phyloP scores from a whole-genome alignment of 2,113 vertebrate species.

The Propithecus coquereli region DNA sequence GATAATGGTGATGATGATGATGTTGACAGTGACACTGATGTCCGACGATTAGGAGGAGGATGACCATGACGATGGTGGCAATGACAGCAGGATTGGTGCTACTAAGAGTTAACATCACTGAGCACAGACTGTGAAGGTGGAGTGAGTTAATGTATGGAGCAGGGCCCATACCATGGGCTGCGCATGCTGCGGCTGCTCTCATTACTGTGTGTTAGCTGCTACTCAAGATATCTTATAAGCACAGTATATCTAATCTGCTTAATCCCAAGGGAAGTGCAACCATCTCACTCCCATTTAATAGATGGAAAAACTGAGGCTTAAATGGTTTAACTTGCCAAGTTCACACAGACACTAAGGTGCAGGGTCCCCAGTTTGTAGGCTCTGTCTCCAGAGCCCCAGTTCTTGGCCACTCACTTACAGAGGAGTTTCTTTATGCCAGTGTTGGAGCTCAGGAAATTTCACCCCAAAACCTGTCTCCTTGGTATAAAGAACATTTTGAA shows the following conservation, averaged over 20 bases:
- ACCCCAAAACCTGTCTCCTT: too few relatives aligned
- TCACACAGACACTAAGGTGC: too few relatives aligned
- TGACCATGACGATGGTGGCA: not conserved
- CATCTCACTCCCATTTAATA: not conserved
- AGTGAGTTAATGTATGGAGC: too few relatives aligned
- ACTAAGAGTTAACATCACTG: not conserved
- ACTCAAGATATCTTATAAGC: not conserved
- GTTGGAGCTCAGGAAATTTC: too few relatives aligned
- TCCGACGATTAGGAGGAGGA: too few relatives aligned
- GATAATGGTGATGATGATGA: too few relatives aligned
- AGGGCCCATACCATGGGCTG: fast-evolving
- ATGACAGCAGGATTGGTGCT: too few relatives aligned
- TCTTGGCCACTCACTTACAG: not conserved
- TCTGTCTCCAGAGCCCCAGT: not conserved
- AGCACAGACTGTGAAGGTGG: not conserved
- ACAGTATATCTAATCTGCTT: not conserved
- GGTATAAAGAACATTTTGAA: too few relatives aligned
- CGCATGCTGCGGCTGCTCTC: fast-evolving
- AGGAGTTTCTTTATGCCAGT: not conserved
- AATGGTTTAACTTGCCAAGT: not conserved
- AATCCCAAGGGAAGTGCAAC: not conserved
- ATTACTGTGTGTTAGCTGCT: not conserved
- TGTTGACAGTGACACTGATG: not conserved
- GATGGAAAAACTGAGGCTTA: not conserved
- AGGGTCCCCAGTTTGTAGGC: not conserved